Percentiles rank a stretch among this genome's conserved stretches.
phyloP scores from a whole-genome alignment of 2,113 vertebrate genomes.

The Mesitornis unicolor region DNA sequence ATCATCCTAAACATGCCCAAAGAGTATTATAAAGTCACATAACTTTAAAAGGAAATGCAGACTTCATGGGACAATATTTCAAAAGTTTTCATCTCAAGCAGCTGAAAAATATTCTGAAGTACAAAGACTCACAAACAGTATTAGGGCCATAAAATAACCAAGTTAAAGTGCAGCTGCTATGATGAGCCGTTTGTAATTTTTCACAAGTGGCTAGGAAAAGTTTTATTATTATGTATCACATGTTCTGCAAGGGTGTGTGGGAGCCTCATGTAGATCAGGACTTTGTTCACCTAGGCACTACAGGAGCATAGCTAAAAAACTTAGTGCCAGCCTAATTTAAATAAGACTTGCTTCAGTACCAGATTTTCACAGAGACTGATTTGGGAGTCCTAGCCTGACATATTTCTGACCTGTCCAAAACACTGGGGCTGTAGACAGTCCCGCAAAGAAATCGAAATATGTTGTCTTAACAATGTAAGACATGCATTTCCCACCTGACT shows the following conservation, averaged over 20 bases:
- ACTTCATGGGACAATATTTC: constrained; percentile 21
- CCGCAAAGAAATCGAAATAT: neutral
- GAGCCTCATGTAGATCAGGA: neutral
- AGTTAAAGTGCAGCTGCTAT: neutral
- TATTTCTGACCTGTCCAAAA: neutral
- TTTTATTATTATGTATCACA: neutral
- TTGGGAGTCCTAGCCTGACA: neutral
- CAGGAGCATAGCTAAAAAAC: neutral
- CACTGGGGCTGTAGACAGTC: neutral
- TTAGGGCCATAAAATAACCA: neutral
- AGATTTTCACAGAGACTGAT: neutral
- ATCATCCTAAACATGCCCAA: constrained; percentile 27
- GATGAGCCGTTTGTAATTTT: neutral
- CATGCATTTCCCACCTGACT: neutral
- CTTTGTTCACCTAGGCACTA: neutral
- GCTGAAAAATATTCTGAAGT: neutral
- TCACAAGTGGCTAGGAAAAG: neutral
- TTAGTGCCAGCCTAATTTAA: neutral
- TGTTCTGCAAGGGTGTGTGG: neutral
- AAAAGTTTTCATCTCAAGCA: constrained; percentile 7
- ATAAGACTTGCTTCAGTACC: neutral
- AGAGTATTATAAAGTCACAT: neutral
- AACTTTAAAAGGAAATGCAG: constrained; percentile 47
- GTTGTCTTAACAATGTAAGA: neutral
- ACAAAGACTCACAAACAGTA: neutral